Percentiles rank a stretch among this genome's conserved stretches.
Conservation (phyloP, 1,140 invertebrate species). For the Halyomorpha halys region DNA sequence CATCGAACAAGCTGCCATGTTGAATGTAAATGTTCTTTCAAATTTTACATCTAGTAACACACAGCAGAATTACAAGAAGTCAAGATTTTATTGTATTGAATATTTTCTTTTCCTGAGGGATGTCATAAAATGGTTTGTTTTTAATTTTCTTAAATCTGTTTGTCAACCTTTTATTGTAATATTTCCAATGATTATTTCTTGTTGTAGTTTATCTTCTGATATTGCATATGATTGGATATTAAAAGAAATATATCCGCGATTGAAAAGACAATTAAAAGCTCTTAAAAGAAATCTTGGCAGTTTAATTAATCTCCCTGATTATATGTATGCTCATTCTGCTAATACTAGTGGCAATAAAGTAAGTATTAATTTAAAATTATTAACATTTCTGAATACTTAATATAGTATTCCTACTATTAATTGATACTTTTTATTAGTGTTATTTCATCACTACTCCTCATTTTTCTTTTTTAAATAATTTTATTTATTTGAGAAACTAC, state of each 20-base stretch:
- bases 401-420: not conserved
- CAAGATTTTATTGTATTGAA: slow-evolving; percentile 15
- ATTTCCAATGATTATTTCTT: not conserved
- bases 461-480: too few species aligned
- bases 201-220: slow-evolving; percentile 19
- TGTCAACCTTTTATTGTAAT: not conserved
- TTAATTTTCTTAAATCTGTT: not conserved
- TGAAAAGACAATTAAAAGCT: slow-evolving; percentile 10
- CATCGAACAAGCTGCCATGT: not conserved
- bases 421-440: not conserved
- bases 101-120: slow-evolving; percentile 16
- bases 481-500: too few species aligned
- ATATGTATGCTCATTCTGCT: slow-evolving; percentile 36
- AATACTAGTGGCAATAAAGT: slow-evolving; percentile 38
- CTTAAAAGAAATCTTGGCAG: slow-evolving; percentile 28
- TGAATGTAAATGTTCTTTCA: not conserved
- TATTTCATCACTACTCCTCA: too few species aligned
- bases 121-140: slow-evolving; percentile 17
- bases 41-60: not conserved
- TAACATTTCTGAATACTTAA: not conserved
- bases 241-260: slow-evolving; percentile 11
- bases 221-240: slow-evolving; percentile 23
- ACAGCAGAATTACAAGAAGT: slow-evolving; percentile 8
- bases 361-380: not conserved
- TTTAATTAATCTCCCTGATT: slow-evolving; percentile 35